Evolutionary conservation across 2,113 vertebrate species (phyloP).

Genomic region (Pongo abelii): DNA sequence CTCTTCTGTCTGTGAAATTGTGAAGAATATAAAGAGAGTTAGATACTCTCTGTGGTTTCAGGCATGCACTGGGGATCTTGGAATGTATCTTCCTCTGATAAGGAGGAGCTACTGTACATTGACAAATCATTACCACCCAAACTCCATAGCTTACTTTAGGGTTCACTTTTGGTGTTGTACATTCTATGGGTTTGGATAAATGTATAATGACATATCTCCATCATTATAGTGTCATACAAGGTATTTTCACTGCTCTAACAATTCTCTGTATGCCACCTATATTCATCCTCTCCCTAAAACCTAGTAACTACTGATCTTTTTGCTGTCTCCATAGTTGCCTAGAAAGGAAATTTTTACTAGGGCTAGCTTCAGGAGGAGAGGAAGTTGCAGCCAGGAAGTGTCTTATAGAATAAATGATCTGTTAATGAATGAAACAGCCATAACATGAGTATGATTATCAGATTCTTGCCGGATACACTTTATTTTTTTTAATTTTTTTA

Average conservation of each 20-base stretch:
- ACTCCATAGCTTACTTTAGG: neutral
- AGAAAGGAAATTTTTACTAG: neutral
- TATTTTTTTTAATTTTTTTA: neutral
- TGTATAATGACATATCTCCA: neutral
- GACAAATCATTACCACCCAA: neutral
- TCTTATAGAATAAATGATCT: neutral
- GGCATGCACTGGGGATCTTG: neutral
- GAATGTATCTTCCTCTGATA: neutral
- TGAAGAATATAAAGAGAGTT: neutral
- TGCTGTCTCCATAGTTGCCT: too few relatives aligned
- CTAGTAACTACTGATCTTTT: neutral
- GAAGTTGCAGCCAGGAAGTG: neutral
- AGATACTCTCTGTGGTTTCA: neutral
- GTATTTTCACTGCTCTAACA: neutral
- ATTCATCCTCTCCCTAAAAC: neutral
- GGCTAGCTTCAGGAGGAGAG: neutral
- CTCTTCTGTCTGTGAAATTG: neutral
- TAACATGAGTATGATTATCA: neutral
- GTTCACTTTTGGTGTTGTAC: too few relatives aligned
- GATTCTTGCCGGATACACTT: neutral
- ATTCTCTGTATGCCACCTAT: neutral
- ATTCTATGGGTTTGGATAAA: neutral
- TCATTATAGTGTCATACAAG: neutral
- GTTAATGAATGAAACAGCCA: neutral
- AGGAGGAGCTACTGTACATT: neutral